phyloP scores from a whole-genome alignment of 2,113 vertebrate genomes.

The Chrysemys picta region DNA sequence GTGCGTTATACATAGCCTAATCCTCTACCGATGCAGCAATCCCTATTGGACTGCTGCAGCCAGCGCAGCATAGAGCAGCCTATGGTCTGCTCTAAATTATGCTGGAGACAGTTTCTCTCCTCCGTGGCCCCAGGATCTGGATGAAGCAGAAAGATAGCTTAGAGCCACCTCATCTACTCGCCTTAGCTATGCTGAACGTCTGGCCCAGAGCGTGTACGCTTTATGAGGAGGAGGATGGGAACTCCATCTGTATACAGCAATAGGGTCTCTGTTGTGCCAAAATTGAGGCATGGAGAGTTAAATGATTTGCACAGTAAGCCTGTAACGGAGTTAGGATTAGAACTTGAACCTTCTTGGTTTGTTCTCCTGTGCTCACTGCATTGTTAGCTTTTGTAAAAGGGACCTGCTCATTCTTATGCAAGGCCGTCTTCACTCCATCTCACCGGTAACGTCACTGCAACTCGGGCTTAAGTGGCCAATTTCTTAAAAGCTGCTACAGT shows the following conservation, averaged over 20 bases:
- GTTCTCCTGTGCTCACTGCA: rapidly evolving
- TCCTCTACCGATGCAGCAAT: rapidly evolving
- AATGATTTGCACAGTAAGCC: neutral
- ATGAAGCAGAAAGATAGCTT: neutral
- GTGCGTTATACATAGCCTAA: neutral
- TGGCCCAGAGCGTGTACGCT: rapidly evolving
- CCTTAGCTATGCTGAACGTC: neutral
- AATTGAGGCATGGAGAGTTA: rapidly evolving
- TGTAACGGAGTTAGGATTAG: rapidly evolving
- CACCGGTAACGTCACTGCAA: conserved; percentile 12
- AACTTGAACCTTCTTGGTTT: neutral
- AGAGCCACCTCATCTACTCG: neutral
- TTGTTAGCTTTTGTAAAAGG: neutral
- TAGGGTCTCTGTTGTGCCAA: neutral
- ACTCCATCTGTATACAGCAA: neutral
- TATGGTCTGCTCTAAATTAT: neutral
- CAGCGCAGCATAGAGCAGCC: neutral
- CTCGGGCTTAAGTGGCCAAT: conserved; percentile 43
- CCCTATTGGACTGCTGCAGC: neutral
- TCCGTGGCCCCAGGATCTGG: neutral
- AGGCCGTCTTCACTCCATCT: neutral
- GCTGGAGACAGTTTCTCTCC: rapidly evolving
- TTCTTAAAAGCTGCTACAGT: conserved; percentile 65
- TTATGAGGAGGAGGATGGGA: neutral
- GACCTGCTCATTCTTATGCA: conserved; percentile 19